Evolutionary conservation across 2,888 invertebrate species (phyloP).

Genomic region (Osmoderma eremita): DNA sequence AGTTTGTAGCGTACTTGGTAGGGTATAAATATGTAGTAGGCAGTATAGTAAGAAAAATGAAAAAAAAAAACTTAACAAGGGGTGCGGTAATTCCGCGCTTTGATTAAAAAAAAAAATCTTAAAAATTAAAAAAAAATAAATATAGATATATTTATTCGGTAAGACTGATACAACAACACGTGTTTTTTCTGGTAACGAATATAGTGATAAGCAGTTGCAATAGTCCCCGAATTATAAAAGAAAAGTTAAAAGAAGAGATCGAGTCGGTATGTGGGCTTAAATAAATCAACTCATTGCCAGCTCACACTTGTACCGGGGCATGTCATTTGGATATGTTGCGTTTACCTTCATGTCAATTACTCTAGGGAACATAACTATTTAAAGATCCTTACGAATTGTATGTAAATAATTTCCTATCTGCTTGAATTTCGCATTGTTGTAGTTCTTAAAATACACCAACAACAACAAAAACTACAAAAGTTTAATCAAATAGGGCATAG

Average conservation of each 20-base stretch:
- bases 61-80: slow-evolving; percentile 7
- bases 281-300: slow-evolving; percentile 37
- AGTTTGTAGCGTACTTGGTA: slow-evolving; percentile 57
- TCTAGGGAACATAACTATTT: slow-evolving; percentile 76
- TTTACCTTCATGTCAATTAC: slow-evolving; percentile 84
- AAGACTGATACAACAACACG: slow-evolving; percentile 64
- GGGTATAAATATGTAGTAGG: slow-evolving; percentile 49
- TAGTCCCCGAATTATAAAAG: slow-evolving; percentile 45
- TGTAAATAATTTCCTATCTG: slow-evolving; percentile 49
- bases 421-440: slow-evolving; percentile 47
- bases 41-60: slow-evolving; percentile 49
- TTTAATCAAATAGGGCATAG: slow-evolving; percentile 21
- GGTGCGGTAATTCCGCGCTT: slow-evolving; percentile 43
- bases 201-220: slow-evolving; percentile 58
- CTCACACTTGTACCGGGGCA: slow-evolving; percentile 40
- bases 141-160: slow-evolving; percentile 58
- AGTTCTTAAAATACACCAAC: slow-evolving; percentile 26
- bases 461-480: not conserved
- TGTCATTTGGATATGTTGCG: slow-evolving; percentile 61
- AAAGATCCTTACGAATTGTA: slow-evolving; percentile 51
- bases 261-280: slow-evolving; percentile 37
- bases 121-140: slow-evolving; percentile 38
- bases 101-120: slow-evolving; percentile 42
- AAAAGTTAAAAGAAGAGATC: not conserved
- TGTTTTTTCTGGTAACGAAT: slow-evolving; percentile 63